Conservation (phyloP, 30 jellyfish, hydroid and myxozoan genomes). For the Catostylus mosaicus region DNA sequence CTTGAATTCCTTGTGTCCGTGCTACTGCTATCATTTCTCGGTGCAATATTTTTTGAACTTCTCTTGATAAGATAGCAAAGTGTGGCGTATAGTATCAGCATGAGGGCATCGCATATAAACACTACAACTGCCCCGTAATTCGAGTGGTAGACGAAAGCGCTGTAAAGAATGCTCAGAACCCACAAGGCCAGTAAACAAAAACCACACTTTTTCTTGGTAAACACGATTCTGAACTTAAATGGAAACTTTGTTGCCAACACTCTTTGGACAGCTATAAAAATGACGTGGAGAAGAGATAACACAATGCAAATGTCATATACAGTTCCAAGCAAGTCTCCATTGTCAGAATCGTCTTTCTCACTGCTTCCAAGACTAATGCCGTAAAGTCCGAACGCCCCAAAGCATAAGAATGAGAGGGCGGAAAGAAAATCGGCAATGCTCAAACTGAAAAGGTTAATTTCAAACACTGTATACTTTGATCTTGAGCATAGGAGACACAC, state of each 20-base stretch:
- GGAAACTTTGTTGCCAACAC: neutral
- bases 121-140: too few species aligned
- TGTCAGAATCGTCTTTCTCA: too few species aligned
- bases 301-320: too few species aligned
- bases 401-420: neutral
- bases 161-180: neutral
- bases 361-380: neutral
- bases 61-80: neutral
- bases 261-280: neutral
- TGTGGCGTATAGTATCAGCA: neutral
- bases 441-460: neutral
- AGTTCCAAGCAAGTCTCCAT: too few species aligned
- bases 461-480: neutral
- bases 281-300: neutral
- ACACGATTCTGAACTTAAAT: neutral
- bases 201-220: neutral
- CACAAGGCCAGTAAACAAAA: neutral
- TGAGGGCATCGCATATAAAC: neutral
- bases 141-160: too few species aligned
- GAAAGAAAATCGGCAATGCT: neutral
- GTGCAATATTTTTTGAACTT: neutral
- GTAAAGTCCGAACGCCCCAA: neutral
- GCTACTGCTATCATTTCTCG: neutral
- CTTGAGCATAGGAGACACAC: neutral
- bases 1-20: neutral